Conservation (phyloP, 2,797 vertebrate genomes). For the Pempheris klunzingeri region DNA sequence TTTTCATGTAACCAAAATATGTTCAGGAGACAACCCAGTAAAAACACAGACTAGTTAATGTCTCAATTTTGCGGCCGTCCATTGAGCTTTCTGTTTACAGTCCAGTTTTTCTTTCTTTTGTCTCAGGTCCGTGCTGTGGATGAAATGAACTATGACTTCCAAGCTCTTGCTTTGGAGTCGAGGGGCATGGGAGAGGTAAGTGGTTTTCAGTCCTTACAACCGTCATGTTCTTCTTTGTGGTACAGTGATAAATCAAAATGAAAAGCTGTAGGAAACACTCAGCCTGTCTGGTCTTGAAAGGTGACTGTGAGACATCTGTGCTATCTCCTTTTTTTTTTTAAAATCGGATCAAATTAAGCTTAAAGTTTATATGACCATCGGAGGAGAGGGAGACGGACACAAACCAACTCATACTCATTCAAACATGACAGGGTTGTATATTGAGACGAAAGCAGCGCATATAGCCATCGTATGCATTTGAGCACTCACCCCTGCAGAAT, state of each 20-base stretch:
- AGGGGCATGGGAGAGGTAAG: constrained; percentile 98
- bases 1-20: not conserved
- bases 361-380: not conserved
- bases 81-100: not conserved
- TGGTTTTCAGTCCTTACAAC: not conserved
- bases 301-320: not conserved
- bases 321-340: not conserved
- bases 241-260: not conserved
- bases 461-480: not conserved
- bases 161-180: constrained; percentile 98
- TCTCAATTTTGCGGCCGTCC: not conserved
- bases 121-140: constrained; percentile 92
- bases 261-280: not conserved
- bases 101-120: constrained; percentile 26
- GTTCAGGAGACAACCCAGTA: not conserved
- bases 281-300: not conserved
- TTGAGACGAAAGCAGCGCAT: not conserved
- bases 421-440: not conserved
- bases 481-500: too few relatives aligned
- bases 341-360: not conserved
- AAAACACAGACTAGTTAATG: not conserved
- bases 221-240: not conserved
- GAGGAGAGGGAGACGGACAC: not conserved
- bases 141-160: constrained; percentile 99
- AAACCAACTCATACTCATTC: not conserved